Evolutionary conservation across 2,797 vertebrate species (phyloP).

Genomic region (Acanthurus lineatus): DNA sequence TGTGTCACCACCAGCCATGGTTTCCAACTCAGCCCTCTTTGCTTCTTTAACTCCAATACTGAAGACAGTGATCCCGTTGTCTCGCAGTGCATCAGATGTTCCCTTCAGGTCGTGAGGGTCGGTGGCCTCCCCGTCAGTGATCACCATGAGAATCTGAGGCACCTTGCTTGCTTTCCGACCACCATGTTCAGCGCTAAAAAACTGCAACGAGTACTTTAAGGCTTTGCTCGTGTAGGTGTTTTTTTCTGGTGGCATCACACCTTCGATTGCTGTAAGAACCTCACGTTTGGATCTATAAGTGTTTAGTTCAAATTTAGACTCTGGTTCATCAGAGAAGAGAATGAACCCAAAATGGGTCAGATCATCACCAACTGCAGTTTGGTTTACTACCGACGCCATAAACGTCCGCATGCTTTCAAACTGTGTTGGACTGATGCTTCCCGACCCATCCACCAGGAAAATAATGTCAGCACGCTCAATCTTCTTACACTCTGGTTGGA

Average conservation of each 20-base stretch:
- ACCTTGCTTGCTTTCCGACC: slow-evolving; percentile 70
- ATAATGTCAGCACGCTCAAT: slow-evolving; percentile 84
- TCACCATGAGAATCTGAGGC: slow-evolving; percentile 85
- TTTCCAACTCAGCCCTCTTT: slow-evolving; percentile 74
- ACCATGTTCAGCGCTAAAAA: slow-evolving; percentile 75
- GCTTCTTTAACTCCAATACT: slow-evolving; percentile 84
- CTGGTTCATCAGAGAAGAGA: slow-evolving; percentile 67
- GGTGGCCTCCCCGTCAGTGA: slow-evolving; percentile 86
- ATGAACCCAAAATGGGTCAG: slow-evolving; percentile 85
- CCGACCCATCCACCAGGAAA: slow-evolving; percentile 87
- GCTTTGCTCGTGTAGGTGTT: slow-evolving; percentile 83
- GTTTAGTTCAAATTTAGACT: slow-evolving; percentile 75
- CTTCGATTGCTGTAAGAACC: slow-evolving; percentile 73
- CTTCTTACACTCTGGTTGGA: slow-evolving; percentile 82
- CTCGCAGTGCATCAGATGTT: slow-evolving; percentile 60
- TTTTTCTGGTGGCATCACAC: slow-evolving; percentile 47
- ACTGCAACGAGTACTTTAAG: slow-evolving; percentile 75
- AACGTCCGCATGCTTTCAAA: slow-evolving; percentile 85
- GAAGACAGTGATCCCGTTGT: slow-evolving; percentile 74
- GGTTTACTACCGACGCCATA: slow-evolving; percentile 84
- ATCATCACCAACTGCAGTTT: slow-evolving; percentile 79
- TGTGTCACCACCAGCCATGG: slow-evolving; percentile 72
- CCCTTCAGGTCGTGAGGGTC: slow-evolving; percentile 58
- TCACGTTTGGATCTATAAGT: slow-evolving; percentile 64
- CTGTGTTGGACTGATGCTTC: slow-evolving; percentile 62